Evolutionary conservation across 2,888 invertebrate species (phyloP), one percentile per base, ranked within the genome.

Genomic region (Vandiemenella viatica): DNA sequence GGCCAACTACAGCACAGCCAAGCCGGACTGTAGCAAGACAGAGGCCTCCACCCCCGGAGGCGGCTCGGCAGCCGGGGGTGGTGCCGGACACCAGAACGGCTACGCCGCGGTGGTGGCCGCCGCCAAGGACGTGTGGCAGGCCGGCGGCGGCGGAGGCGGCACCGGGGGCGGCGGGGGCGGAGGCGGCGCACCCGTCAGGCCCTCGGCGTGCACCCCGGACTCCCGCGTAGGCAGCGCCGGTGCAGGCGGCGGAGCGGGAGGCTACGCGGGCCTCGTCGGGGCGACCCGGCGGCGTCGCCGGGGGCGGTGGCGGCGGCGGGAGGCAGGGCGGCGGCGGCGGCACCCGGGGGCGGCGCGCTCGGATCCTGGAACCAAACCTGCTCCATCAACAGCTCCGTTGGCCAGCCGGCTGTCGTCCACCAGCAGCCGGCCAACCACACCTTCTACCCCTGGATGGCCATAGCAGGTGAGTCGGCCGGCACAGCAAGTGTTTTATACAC

Each of bases 401-500:
- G 83, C 63, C 80, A 82, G 68, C 78, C 81, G 57, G 55, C 61
- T 10, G 75, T 76, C 56, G 79, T 82, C 45, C 88, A 89, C 70
- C 74, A 73, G 65, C 90, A 90, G 71, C 86, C 87, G 72, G 77
- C 83, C 69, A 80, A 79, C 72, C 90, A 91, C 78, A 90, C 90
- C 65, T 92, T 92, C 75, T 92, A 92, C 73, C 92, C 92, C 61
- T 92, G 92, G 92, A 92, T 92, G 92, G 91, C 91, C 73, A 91
- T 92, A 77, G 91, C 91, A 91, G 92, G 92, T 91, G 71, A 82
- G 87, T 76, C 59, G 54, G 47, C 49, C 47, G 10, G 13, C n/a
- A 10, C 13, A 2, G 10, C 32, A 4, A 2, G 32, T 4, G n/a
- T n/a, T n/a, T n/a, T n/a, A n/a, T n/a, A n/a, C n/a, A n/a, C n/a